Percentiles rank a stretch among this genome's conserved stretches.
phyloP scores from a whole-genome alignment of 2,797 vertebrate species.

The Silurus aristotelis region DNA sequence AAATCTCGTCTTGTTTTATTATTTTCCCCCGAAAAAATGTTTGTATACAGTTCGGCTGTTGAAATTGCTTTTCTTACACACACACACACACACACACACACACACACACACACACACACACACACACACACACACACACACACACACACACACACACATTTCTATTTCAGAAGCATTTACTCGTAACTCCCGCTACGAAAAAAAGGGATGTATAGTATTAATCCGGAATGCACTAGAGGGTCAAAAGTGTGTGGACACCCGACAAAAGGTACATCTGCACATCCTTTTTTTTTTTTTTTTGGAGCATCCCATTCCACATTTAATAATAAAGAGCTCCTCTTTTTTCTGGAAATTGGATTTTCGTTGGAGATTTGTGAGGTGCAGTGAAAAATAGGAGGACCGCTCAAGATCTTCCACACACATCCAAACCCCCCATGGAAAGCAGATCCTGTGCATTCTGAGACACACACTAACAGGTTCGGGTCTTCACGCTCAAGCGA shows the following conservation, averaged over 20 bases:
- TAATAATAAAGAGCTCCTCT: too few species aligned
- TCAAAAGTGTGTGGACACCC: too few species aligned
- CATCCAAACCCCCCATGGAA: too few species aligned
- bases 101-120: constrained; percentile 56
- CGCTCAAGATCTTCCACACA: too few species aligned
- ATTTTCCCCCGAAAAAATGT: constrained; percentile 55
- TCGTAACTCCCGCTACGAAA: constrained; percentile 71
- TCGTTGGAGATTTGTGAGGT: too few species aligned
- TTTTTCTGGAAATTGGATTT: background rate
- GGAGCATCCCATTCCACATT: too few species aligned
- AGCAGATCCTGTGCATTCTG: too few species aligned
- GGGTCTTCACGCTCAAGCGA: too few species aligned
- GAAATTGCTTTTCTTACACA: constrained; percentile 47
- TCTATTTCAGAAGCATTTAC: constrained; percentile 77
- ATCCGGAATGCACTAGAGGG: constrained; percentile 61
- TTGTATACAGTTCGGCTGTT: constrained; percentile 79
- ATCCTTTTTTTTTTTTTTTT: background rate
- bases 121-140: constrained; percentile 73
- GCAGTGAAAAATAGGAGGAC: too few species aligned
- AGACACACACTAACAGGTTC: too few species aligned
- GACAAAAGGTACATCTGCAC: constrained; percentile 58
- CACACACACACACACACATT: constrained; percentile 75
- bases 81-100: constrained; percentile 75
- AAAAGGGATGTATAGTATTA: constrained; percentile 72
- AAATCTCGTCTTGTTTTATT: too few species aligned